Evolutionary conservation across 1,140 invertebrate genomes (phyloP).

Genomic region (Oryzaephilus surinamensis): DNA sequence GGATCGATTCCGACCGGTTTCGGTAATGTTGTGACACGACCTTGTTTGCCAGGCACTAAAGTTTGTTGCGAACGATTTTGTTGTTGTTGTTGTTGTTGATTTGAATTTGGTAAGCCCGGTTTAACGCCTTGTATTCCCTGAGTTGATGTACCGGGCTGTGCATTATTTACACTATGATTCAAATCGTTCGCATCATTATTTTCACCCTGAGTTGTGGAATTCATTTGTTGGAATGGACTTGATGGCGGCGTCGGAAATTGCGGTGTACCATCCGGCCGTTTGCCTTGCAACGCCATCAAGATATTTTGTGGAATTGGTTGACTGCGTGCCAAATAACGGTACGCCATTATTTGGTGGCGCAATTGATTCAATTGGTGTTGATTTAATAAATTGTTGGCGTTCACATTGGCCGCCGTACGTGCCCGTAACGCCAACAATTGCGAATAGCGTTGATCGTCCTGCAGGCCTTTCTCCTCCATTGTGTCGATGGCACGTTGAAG

Average conservation of each 20-base stretch:
- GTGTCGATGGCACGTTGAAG: constrained; percentile 78
- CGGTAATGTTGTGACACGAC: constrained; percentile 75
- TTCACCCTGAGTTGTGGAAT: constrained; percentile 32
- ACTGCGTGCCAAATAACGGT: constrained; percentile 81
- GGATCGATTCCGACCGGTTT: constrained; percentile 92
- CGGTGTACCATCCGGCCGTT: constrained; percentile 32
- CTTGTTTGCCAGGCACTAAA: constrained; percentile 58
- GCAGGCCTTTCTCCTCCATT: constrained; percentile 90
- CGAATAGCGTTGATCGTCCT: constrained; percentile 83
- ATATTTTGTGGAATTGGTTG: constrained; percentile 80
- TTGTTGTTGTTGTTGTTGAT: constrained; percentile 27
- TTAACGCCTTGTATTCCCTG: too few relatives aligned
- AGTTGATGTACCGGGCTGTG: too few relatives aligned
- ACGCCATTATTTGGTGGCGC: constrained; percentile 86
- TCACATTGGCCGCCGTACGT: constrained; percentile 49
- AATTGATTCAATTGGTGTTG: constrained; percentile 71
- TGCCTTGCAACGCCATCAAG: constrained; percentile 53
- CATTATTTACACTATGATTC: too few relatives aligned
- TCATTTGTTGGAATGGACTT: constrained; percentile 30
- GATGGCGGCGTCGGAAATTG: constrained; percentile 30
- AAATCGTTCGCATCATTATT: too few relatives aligned
- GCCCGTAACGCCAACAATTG: constrained; percentile 74
- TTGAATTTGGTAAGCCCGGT: constrained; percentile 51
- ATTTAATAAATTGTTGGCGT: constrained; percentile 52
- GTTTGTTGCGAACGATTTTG: constrained; percentile 22